A percentile compares a stretch with the other conserved stretches of the same genome.
Evolutionary conservation across 2,888 invertebrate species (phyloP).

Genomic region (Microdon myrmicae): DNA sequence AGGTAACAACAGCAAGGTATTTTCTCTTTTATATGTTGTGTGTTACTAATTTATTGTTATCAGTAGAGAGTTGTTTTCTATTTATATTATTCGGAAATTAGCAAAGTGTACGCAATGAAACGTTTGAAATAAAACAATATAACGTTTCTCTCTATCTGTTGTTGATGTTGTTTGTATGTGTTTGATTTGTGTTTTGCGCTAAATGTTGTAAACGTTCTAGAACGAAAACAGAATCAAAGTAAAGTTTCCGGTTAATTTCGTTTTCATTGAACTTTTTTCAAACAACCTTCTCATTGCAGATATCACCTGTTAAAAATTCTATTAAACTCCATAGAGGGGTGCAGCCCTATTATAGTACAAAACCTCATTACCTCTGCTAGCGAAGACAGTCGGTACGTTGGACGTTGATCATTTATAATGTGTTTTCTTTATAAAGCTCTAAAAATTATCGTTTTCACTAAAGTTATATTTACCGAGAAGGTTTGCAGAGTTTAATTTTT

Average conservation of each 20-base stretch:
- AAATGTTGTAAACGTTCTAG: constrained; percentile 34
- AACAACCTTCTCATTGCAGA: constrained; percentile 53
- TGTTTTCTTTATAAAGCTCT: neutral
- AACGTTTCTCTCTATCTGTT: constrained; percentile 20
- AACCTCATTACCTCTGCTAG: constrained; percentile 54
- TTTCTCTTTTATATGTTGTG: constrained; percentile 14
- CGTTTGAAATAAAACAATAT: constrained; percentile 20
- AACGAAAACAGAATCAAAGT: constrained; percentile 22
- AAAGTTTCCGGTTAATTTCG: constrained; percentile 19
- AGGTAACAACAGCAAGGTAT: neutral
- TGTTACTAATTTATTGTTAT: no score
- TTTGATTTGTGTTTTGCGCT: constrained; percentile 27
- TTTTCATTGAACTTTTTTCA: constrained; percentile 34
- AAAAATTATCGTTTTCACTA: neutral
- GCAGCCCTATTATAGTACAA: constrained; percentile 52
- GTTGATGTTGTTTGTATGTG: constrained; percentile 21
- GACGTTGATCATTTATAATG: constrained; percentile 42
- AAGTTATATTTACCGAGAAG: no score
- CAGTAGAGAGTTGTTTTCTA: constrained; percentile 2
- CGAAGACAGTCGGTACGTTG: constrained; percentile 56
- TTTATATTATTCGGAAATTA: no score
- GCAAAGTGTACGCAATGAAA: no score
- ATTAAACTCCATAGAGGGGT: constrained; percentile 52
- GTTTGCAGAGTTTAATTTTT: constrained; percentile 9
- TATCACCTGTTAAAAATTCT: constrained; percentile 53